A percentile compares a stretch with the other conserved stretches of the same genome.
Evolutionary conservation across 1,140 invertebrate species (phyloP).

Genomic region (Limonius californicus): DNA sequence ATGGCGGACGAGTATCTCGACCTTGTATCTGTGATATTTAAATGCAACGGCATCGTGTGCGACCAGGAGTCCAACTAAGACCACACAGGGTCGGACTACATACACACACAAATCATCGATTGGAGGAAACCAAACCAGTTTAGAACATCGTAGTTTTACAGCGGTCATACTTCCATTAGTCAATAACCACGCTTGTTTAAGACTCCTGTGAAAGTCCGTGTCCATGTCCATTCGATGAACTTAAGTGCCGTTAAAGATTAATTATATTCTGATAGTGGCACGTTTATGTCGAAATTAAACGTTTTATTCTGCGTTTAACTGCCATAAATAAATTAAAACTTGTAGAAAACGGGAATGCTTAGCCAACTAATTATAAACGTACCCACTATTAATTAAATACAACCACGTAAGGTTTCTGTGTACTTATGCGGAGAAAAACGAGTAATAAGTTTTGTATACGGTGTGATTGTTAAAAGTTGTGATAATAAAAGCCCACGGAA

Average conservation of each 20-base stretch:
- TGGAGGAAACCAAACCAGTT: constrained; percentile 27
- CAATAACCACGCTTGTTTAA: neutral
- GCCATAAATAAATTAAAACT: too few species aligned
- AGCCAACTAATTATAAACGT: too few species aligned
- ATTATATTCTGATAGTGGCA: too few species aligned
- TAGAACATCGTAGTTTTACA: neutral
- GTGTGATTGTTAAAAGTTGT: too few species aligned
- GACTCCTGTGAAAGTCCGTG: neutral
- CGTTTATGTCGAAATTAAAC: too few species aligned
- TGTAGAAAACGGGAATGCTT: too few species aligned
- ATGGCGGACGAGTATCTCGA: constrained; percentile 21
- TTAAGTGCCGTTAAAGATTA: neutral
- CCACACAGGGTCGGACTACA: constrained; percentile 24
- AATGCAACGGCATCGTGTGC: constrained; percentile 26
- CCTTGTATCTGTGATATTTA: constrained; percentile 30
- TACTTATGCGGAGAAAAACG: too few species aligned
- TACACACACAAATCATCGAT: constrained; percentile 27
- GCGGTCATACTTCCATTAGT: neutral
- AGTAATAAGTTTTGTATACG: too few species aligned
- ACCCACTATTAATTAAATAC: too few species aligned
- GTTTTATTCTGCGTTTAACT: too few species aligned
- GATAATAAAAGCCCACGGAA: too few species aligned
- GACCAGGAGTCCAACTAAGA: constrained; percentile 22
- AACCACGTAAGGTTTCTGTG: too few species aligned
- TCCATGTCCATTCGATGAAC: neutral